A percentile compares a stretch with the other conserved stretches of the same genome.
Conservation (phyloP, 2,888 invertebrate species). For the Oligia strigilis region DNA sequence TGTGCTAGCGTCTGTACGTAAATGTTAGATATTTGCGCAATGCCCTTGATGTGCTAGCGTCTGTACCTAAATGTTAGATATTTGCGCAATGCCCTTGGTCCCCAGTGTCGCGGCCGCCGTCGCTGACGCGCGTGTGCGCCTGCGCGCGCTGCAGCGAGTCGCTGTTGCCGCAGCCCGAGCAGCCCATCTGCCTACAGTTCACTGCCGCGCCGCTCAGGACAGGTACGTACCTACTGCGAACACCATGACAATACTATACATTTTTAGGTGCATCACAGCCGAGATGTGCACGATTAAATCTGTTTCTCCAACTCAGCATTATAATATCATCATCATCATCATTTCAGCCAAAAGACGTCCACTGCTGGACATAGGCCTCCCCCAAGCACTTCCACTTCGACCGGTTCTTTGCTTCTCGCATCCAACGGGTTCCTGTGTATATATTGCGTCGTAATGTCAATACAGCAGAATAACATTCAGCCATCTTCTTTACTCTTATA, state of each 20-base stretch:
- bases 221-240: conserved; percentile 63
- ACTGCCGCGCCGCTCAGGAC: conserved; percentile 71
- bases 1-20: too few relatives aligned
- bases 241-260: neutral
- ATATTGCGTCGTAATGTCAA: neutral
- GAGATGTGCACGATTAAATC: neutral
- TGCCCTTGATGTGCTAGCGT: too few relatives aligned
- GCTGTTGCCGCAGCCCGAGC: conserved; percentile 59
- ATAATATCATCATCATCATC: too few relatives aligned
- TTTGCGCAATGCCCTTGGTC: neutral
- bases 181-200: conserved; percentile 76
- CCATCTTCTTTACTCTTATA: neutral
- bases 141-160: conserved; percentile 67
- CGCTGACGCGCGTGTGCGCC: conserved; percentile 73
- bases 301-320: neutral
- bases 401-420: too few relatives aligned
- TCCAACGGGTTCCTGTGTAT: too few relatives aligned
- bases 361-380: too few relatives aligned
- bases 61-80: too few relatives aligned
- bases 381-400: too few relatives aligned
- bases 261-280: neutral
- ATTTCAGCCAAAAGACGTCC: too few relatives aligned
- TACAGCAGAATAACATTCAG: neutral
- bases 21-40: neutral
- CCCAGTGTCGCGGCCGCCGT: conserved; percentile 72